phyloP scores from a whole-genome alignment of 2,113 vertebrate genomes.

The Ahaetulla prasina region DNA sequence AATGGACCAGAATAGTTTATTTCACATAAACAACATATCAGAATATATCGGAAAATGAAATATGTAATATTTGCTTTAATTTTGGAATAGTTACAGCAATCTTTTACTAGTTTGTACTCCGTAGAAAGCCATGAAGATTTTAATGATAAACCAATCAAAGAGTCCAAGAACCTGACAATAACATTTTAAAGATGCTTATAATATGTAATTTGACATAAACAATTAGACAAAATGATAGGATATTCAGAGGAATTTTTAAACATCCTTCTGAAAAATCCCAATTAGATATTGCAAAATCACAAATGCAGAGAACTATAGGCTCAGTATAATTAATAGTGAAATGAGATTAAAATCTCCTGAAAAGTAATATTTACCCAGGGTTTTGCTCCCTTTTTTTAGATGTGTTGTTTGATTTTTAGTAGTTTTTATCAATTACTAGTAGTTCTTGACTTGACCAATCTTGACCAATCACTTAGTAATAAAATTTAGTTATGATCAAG shows the following conservation, averaged over 20 bases:
- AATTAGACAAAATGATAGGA: constrained; percentile 45
- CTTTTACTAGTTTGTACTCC: constrained; percentile 36
- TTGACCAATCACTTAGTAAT: neutral
- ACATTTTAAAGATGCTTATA: constrained; percentile 42
- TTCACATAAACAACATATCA: constrained; percentile 35
- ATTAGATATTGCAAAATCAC: constrained; percentile 38
- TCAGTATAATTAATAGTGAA: neutral
- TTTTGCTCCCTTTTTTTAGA: neutral
- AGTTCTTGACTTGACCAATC: neutral
- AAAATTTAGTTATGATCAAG: neutral
- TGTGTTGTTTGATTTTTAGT: neutral
- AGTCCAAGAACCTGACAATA: constrained; percentile 32
- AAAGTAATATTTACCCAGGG: neutral
- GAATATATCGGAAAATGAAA: neutral
- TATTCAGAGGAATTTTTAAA: constrained; percentile 22
- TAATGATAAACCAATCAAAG: constrained; percentile 26
- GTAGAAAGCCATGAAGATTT: constrained; percentile 34
- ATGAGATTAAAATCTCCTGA: neutral
- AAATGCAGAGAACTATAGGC: neutral
- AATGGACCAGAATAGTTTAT: constrained; percentile 48
- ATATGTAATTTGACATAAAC: constrained; percentile 45
- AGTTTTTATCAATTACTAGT: neutral
- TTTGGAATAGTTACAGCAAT: neutral
- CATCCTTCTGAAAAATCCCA: constrained; percentile 38
- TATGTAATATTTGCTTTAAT: neutral